These are phyloP conservation scores for Cyprinodon brontotheroides DNA, from an alignment of 2,113 vertebrate species.

Conservation along the genomic window DNA sequence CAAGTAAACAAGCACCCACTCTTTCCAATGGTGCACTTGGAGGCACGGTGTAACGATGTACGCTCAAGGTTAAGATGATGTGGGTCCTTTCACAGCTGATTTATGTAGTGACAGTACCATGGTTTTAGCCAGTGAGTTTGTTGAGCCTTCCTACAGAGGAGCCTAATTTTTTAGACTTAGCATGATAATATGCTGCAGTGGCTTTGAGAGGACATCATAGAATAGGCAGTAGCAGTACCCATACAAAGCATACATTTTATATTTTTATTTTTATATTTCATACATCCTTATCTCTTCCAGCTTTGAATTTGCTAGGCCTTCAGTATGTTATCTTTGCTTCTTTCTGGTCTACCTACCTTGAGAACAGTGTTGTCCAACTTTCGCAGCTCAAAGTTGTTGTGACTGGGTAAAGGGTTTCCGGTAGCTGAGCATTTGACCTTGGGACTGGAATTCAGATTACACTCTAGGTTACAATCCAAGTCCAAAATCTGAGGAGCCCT, in stretches of 20 bases:
- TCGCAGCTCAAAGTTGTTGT: constrained; percentile 89
- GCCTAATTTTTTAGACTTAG: no score
- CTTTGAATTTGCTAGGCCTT: background rate
- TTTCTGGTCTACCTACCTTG: constrained; percentile 75
- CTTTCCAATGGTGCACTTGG: no score
- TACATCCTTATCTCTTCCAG: background rate
- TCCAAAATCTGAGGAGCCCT: constrained; percentile 91
- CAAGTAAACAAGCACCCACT: no score
- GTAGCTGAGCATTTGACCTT: constrained; percentile 88
- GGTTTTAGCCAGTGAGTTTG: no score
- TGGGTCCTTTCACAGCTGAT: no score
- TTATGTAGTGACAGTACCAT: no score
- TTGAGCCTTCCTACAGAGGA: no score
- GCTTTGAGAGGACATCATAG: no score
- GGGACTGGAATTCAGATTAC: constrained; percentile 88
- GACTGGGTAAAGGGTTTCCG: constrained; percentile 89
- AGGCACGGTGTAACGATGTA: no score
- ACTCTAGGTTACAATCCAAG: constrained; percentile 85
- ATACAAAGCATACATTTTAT: background rate
- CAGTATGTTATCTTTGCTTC: background rate
- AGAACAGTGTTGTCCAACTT: constrained; percentile 89
- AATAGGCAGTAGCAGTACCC: no score
- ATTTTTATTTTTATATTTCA: background rate
- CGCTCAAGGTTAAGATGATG: no score
- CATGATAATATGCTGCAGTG: no score